phyloP scores from a whole-genome alignment of 1,140 invertebrate genomes.

The Drosophila triauraria region DNA sequence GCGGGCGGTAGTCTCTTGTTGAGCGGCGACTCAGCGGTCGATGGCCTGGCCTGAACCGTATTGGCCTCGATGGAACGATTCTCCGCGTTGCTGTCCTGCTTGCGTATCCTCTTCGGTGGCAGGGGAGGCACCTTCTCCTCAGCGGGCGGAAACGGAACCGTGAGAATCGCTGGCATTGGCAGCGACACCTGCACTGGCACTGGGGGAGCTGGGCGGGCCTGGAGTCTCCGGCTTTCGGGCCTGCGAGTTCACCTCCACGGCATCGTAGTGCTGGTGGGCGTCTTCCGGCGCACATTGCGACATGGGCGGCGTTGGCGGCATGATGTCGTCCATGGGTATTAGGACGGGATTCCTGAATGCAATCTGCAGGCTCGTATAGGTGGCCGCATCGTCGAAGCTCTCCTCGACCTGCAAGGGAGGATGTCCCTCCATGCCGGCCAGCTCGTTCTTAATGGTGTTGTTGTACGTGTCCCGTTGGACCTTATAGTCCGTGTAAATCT shows the following conservation, averaged over 20 bases:
- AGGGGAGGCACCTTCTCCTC: constrained; percentile 90
- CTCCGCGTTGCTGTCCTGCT: constrained; percentile 85
- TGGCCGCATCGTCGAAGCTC: constrained; percentile 90
- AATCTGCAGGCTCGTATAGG: constrained; percentile 93
- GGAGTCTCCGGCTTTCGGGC: constrained; percentile 71
- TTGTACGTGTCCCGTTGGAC: constrained; percentile 86
- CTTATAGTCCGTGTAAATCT: constrained; percentile 91
- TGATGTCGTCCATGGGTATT: constrained; percentile 86
- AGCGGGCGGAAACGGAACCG: constrained; percentile 68
- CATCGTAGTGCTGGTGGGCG: constrained; percentile 72
- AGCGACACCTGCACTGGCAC: constrained; percentile 6
- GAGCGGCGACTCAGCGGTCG: constrained; percentile 72
- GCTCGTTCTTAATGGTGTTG: constrained; percentile 80
- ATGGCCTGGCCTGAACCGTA: constrained; percentile 41
- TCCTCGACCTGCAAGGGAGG: constrained; percentile 87
- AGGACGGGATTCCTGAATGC: constrained; percentile 93
- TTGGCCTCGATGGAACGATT: constrained; percentile 77
- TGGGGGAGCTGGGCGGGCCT: constrained; percentile 60
- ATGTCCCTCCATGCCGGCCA: constrained; percentile 53
- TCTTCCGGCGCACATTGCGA: constrained; percentile 72
- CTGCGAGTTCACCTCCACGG: constrained; percentile 69
- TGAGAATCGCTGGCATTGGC: constrained; percentile 40
- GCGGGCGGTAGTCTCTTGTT: constrained; percentile 85
- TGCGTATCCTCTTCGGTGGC: constrained; percentile 91
- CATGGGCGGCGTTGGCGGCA: constrained; percentile 76